Conservation (phyloP, 2,113 vertebrate genomes). For the Corythornis madagascariensis region DNA sequence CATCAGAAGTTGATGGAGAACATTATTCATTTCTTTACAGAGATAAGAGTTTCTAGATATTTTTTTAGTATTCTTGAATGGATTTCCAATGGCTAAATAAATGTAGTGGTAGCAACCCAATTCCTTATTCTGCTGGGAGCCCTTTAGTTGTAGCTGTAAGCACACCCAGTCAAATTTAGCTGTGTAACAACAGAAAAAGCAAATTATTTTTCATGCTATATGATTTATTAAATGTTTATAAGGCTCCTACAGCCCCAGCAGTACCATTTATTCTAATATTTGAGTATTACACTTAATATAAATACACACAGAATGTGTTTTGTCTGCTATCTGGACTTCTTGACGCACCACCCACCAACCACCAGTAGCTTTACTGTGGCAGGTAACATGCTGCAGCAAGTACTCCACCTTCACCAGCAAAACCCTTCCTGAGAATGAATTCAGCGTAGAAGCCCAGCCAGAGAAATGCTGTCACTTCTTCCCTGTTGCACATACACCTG, state of each 20-base stretch:
- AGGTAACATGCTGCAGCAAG: fast-evolving
- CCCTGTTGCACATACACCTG: fast-evolving
- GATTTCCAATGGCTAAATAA: not conserved
- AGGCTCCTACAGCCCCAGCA: not conserved
- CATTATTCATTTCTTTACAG: not conserved
- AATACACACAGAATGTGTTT: not conserved
- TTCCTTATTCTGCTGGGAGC: not conserved
- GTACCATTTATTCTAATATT: not conserved
- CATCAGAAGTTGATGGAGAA: not conserved
- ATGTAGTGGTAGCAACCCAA: not conserved
- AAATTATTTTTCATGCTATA: not conserved
- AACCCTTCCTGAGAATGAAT: fast-evolving
- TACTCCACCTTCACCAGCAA: not conserved
- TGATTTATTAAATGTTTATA: not conserved
- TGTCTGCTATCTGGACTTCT: not conserved
- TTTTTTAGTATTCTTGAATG: not conserved
- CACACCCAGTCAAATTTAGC: not conserved
- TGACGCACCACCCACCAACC: not conserved
- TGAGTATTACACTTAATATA: not conserved
- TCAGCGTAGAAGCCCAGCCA: fast-evolving
- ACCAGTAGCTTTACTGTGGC: not conserved
- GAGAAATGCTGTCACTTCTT: not conserved
- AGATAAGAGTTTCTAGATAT: not conserved
- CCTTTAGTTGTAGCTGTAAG: not conserved
- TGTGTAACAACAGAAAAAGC: not conserved